Evolutionary conservation across 2,113 vertebrate genomes (phyloP), one percentile per base, ranked within the genome.

Genomic region (Notiomystis cincta): DNA sequence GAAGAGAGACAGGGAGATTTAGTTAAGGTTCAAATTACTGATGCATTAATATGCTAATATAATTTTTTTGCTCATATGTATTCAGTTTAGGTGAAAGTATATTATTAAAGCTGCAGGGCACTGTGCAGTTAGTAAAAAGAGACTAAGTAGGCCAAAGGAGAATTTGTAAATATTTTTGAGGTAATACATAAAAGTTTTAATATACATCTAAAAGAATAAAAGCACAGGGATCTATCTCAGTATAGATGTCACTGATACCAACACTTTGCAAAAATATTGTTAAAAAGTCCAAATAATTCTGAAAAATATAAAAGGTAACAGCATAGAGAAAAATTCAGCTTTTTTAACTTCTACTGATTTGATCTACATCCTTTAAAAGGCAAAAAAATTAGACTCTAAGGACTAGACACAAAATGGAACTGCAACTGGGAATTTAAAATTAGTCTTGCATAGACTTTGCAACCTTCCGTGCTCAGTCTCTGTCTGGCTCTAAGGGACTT

Each of bases 121-220:
- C 40, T 50, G 16, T 54, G n/a, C 19, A 71, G 25, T 87, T 94
- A 60, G 22, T 71, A 47, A 80, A 84, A 64, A 85, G 33, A 91
- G 15, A 21, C 33, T 73, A 84, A 56, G 19, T 93, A 87, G 61
- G 61, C 28, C 87, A 83, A 89, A 67, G 33, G 25, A 48, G 53
- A 84, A 88, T 83, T 70, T 4, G 10, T 75, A 91, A 61, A 87
- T 87, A 53, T 70, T 87, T 97, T 87, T 96, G 76, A 96, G 82
- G 80, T 97, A 93, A 84, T 67, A 94, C 50, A 89, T 92, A 78
- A 62, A 90, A 94, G 20, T 95, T 72, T 90, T 83, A 69, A 47
- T 84, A 50, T 50, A 92, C 88, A 54, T 57, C 75, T 72, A 91
- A 40, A 92, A 91, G 79, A 94, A 80, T 38, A 94, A 96, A 97